These are phyloP conservation scores for Hemiscyllium ocellatum DNA, from an alignment of 2,113 vertebrate species.

Conservation along the genomic window DNA sequence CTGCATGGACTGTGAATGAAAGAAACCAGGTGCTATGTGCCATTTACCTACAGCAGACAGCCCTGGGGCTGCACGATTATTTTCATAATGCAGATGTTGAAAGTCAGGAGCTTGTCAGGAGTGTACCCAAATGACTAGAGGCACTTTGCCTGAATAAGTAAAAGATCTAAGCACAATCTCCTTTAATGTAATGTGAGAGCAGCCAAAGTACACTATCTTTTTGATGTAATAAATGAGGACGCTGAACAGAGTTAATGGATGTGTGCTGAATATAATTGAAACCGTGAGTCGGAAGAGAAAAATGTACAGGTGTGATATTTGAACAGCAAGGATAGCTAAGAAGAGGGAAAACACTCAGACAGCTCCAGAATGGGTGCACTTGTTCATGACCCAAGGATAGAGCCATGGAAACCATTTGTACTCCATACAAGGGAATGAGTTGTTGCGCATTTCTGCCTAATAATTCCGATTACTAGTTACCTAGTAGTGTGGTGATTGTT, in stretches of 20 bases:
- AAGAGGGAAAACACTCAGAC: not conserved
- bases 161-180: constrained; percentile 27
- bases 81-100: constrained; percentile 33
- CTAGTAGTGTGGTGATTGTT: not conserved
- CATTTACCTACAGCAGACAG: constrained; percentile 33
- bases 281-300: constrained; percentile 7
- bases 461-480: not conserved
- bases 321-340: constrained; percentile 1
- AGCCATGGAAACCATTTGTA: not conserved
- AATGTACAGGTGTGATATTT: constrained; percentile 32
- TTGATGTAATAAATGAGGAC: constrained; percentile 27
- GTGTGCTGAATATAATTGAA: constrained; percentile 6
- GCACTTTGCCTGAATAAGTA: constrained; percentile 10
- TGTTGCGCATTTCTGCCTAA: not conserved
- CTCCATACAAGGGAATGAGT: not conserved
- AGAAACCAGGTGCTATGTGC: constrained; percentile 21
- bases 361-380: constrained; percentile 13
- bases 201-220: constrained; percentile 26
- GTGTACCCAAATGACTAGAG: constrained; percentile 20
- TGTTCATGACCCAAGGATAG: not conserved
- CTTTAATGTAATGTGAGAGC: constrained; percentile 28
- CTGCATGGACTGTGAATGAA: constrained; percentile 17
- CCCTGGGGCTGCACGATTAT: not conserved
- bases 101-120: constrained; percentile 21
- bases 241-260: constrained; percentile 27